These are phyloP conservation scores for Willowsia nigromaculata DNA, from an alignment of 2,888 invertebrate species.

Conservation along the genomic window DNA sequence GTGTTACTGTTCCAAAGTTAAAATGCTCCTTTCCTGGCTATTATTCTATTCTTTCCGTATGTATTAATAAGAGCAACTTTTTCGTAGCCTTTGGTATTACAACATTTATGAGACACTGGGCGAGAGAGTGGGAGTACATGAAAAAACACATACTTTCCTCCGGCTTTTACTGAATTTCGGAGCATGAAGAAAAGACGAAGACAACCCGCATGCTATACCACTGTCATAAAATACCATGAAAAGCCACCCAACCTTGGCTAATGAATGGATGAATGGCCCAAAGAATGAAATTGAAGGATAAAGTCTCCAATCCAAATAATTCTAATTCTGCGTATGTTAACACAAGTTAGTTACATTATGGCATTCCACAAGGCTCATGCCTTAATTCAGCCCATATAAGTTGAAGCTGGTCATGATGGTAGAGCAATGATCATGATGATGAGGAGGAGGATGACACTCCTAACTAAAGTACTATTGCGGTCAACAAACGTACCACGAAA, in stretches of 20 bases:
- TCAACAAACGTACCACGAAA: conserved; percentile 55
- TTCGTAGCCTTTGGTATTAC: too few relatives aligned
- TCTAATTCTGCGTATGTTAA: conserved; percentile 21
- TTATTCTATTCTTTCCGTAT: neutral
- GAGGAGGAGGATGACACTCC: conserved; percentile 52
- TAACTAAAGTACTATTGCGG: conserved; percentile 58
- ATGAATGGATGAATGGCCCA: conserved; percentile 66
- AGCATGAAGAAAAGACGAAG: conserved; percentile 53
- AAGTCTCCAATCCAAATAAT: conserved; percentile 54
- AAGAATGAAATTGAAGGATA: conserved; percentile 67
- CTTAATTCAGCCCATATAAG: neutral
- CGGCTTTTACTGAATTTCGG: conserved; percentile 48
- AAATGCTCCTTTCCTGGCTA: neutral
- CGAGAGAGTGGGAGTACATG: conserved; percentile 46
- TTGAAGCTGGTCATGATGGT: conserved; percentile 42
- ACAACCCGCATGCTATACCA: conserved; percentile 56
- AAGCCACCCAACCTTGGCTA: conserved; percentile 67
- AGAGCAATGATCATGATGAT: conserved; percentile 38
- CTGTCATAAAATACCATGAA: conserved; percentile 68
- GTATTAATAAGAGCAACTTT: neutral
- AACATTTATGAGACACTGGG: neutral
- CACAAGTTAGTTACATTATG: neutral
- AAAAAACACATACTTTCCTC: conserved; percentile 62
- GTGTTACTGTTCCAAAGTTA: neutral
- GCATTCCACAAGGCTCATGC: neutral